These are phyloP conservation scores for Antheraea yamamai DNA, from an alignment of 2,888 invertebrate genomes.

Conservation along the genomic window DNA sequence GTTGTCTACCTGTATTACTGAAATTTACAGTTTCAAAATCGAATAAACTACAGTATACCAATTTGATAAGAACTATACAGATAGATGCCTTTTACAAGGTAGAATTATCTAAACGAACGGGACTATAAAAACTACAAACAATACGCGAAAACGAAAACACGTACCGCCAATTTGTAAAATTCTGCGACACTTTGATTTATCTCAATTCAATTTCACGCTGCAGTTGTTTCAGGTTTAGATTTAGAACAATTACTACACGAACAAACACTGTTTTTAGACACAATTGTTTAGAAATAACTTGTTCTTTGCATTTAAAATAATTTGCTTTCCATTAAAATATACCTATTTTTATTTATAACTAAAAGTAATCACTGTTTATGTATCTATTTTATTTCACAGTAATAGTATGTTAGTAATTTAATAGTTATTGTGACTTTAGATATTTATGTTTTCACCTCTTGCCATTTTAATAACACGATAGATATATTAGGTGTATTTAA, in stretches of 20 bases:
- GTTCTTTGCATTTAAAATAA: no score
- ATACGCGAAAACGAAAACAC: background rate
- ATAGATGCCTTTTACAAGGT: background rate
- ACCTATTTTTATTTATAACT: background rate
- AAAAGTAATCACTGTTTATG: background rate
- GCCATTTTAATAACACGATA: background rate
- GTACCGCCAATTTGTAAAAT: conserved; percentile 10
- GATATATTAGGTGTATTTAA: background rate
- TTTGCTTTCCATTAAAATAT: background rate
- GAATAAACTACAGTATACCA: no score
- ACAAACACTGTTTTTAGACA: no score
- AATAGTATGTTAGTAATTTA: background rate
- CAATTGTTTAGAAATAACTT: background rate
- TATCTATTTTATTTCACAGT: background rate
- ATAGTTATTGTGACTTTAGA: background rate
- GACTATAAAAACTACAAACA: background rate
- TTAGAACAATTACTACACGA: background rate
- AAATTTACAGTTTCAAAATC: no score
- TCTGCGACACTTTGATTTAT: conserved; percentile 31
- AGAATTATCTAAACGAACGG: background rate
- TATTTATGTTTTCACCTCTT: background rate
- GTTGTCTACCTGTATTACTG: no score
- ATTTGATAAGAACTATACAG: background rate
- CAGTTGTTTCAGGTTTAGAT: conserved; percentile 22
- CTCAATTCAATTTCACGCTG: conserved; percentile 32